Conservation (phyloP, 2,113 vertebrate genomes). For the Gymnobelideus leadbeateri region DNA sequence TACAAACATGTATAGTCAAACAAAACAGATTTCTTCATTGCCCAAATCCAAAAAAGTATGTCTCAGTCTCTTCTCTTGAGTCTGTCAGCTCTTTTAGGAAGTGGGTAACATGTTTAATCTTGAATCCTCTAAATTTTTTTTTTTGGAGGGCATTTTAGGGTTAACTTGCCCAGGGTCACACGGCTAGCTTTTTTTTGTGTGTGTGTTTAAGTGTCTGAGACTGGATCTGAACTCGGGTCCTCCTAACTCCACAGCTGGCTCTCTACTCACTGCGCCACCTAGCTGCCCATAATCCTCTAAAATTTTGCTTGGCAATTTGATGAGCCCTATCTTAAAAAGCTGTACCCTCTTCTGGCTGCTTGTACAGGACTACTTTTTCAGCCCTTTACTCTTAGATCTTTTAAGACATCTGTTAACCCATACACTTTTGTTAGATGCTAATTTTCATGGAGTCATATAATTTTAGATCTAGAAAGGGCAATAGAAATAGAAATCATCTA, state of each 20-base stretch:
- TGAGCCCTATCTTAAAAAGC: constrained; percentile 28
- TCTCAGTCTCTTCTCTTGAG: neutral
- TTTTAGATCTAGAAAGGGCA: neutral
- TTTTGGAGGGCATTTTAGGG: too few relatives aligned
- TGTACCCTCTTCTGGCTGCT: constrained; percentile 21
- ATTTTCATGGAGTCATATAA: neutral
- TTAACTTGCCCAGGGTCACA: too few relatives aligned
- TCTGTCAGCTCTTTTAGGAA: neutral
- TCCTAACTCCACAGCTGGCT: too few relatives aligned
- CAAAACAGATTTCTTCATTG: neutral
- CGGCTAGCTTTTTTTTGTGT: too few relatives aligned
- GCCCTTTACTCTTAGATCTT: neutral
- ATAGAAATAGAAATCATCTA: neutral
- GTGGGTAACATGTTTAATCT: neutral
- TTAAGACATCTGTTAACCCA: neutral
- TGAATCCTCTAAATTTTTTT: neutral
- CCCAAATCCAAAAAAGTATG: neutral
- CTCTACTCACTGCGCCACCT: too few relatives aligned
- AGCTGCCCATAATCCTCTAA: neutral
- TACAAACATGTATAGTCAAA: neutral
- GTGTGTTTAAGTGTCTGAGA: too few relatives aligned
- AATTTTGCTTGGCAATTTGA: neutral
- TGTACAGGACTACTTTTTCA: constrained; percentile 23
- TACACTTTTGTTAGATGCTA: neutral
- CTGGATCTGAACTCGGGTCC: too few relatives aligned